A percentile compares a stretch with the other conserved stretches of the same genome.
These are phyloP conservation scores for Diceros bicornis DNA, from an alignment of 2,797 vertebrate species.

Conservation along the genomic window DNA sequence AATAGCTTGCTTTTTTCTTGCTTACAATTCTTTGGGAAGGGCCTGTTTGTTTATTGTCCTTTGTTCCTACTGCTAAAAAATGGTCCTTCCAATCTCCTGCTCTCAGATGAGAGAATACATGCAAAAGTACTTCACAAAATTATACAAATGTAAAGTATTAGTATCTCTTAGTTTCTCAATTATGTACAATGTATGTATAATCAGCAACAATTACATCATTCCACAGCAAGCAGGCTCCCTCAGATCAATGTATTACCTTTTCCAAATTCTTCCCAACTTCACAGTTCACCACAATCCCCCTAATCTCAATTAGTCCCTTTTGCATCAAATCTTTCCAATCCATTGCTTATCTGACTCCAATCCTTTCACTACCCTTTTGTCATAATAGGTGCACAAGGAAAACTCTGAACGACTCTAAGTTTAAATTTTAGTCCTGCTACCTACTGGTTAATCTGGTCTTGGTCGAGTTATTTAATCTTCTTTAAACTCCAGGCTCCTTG, in stretches of 20 bases:
- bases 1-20: background rate
- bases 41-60: background rate
- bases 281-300: background rate
- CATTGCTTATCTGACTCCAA: slow-evolving; percentile 20
- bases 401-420: background rate
- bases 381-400: background rate
- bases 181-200: background rate
- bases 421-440: slow-evolving; percentile 39
- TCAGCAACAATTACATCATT: slow-evolving; percentile 43
- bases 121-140: slow-evolving; percentile 24
- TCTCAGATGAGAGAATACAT: background rate
- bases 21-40: slow-evolving; percentile 28
- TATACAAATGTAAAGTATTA: slow-evolving; percentile 40
- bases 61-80: slow-evolving; percentile 62
- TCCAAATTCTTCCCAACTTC: slow-evolving; percentile 21
- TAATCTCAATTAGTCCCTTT: background rate
- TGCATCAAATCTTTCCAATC: slow-evolving; percentile 33
- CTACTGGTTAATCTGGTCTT: slow-evolving; percentile 27
- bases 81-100: background rate
- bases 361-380: slow-evolving; percentile 27
- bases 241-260: slow-evolving; percentile 23
- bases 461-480: background rate
- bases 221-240: background rate
- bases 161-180: slow-evolving; percentile 38
- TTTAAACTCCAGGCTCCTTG: slow-evolving; percentile 27